Evolutionary conservation across 1,140 invertebrate genomes (phyloP).

Genomic region (Orchesella cincta): DNA sequence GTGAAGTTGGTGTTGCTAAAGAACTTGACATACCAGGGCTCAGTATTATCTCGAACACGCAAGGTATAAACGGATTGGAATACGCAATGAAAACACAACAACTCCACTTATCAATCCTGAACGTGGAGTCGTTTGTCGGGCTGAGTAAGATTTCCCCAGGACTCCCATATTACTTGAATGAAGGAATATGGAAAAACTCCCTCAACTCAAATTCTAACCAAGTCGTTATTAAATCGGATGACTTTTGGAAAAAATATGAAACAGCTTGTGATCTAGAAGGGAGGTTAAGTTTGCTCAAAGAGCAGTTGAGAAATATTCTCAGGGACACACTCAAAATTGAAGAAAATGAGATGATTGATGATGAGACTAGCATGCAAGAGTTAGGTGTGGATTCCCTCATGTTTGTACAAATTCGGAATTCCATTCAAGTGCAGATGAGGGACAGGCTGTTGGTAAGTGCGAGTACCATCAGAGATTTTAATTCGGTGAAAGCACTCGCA

Average conservation of each 20-base stretch:
- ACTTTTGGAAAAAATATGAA: slow-evolving; percentile 1
- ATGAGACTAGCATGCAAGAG: not conserved
- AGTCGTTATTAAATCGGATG: not conserved
- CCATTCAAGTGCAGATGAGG: not conserved
- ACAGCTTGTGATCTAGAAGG: not conserved
- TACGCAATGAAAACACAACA: not conserved
- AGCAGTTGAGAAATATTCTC: not conserved
- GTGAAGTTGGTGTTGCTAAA: slow-evolving; percentile 14
- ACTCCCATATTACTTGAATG: not conserved
- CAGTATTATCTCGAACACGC: not conserved
- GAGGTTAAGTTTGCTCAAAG: not conserved
- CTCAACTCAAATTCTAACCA: not conserved
- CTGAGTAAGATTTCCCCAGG: not conserved
- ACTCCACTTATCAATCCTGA: not conserved
- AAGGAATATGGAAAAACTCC: not conserved
- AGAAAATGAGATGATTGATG: not conserved
- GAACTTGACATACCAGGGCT: not conserved
- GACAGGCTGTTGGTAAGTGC: not conserved
- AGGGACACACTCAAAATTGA: not conserved
- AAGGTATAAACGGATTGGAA: not conserved
- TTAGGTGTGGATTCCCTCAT: not conserved
- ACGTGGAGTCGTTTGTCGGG: not conserved
- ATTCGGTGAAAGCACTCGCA: not conserved
- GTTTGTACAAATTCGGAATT: not conserved
- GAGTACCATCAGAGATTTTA: not conserved